Conservation (phyloP, 2,113 vertebrate species). For the Psittacula cyanocephala region DNA sequence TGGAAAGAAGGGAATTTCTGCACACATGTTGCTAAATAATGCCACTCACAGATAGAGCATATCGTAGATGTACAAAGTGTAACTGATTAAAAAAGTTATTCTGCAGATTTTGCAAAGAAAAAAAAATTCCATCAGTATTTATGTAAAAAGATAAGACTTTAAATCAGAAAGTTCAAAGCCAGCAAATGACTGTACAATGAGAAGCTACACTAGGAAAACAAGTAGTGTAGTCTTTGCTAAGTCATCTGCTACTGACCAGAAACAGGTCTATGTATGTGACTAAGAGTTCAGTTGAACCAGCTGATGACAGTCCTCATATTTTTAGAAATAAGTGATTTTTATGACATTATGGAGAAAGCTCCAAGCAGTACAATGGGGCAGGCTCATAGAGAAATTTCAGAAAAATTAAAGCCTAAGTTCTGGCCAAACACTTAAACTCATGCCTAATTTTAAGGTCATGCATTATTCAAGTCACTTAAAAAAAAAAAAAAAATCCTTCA, state of each 20-base stretch:
- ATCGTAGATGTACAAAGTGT: neutral
- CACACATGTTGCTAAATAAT: neutral
- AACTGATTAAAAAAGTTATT: neutral
- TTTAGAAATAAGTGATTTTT: neutral
- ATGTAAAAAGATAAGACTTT: neutral
- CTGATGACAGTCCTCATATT: neutral
- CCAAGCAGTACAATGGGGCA: neutral
- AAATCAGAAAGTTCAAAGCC: neutral
- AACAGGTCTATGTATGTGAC: rapidly evolving
- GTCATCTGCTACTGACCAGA: neutral
- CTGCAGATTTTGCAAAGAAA: neutral
- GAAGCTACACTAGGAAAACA: neutral
- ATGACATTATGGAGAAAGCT: neutral
- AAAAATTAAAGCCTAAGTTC: neutral
- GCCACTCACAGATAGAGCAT: rapidly evolving
- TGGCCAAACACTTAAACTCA: neutral
- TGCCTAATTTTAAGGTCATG: neutral
- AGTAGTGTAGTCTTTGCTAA: neutral
- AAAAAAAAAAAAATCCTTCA: neutral
- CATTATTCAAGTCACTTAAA: neutral
- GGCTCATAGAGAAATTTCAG: neutral
- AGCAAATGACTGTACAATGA: neutral
- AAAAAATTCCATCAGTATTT: neutral
- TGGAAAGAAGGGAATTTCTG: neutral
- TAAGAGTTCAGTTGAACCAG: neutral